phyloP scores from a whole-genome alignment of 2,888 invertebrate species.

The Podabrus alpinus region DNA sequence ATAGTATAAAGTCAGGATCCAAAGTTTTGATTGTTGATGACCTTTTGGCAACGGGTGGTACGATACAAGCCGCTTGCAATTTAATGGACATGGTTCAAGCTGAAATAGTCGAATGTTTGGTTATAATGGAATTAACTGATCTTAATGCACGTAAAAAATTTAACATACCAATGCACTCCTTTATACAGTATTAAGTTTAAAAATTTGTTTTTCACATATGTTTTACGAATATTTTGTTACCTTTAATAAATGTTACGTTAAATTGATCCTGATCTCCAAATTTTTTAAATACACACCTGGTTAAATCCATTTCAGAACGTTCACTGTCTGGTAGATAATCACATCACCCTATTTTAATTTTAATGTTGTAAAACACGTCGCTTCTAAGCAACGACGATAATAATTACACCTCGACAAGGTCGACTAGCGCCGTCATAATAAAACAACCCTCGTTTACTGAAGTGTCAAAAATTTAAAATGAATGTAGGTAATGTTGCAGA shows the following conservation, averaged over 20 bases:
- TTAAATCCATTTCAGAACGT: too few species aligned
- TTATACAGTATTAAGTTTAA: slow-evolving; percentile 60
- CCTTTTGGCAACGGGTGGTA: slow-evolving; percentile 93
- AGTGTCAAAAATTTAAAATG: slow-evolving; percentile 6
- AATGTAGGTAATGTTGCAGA: slow-evolving; percentile 3
- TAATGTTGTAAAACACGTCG: neutral
- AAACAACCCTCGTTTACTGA: neutral
- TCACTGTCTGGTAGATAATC: neutral
- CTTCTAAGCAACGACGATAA: neutral
- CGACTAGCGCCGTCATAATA: neutral
- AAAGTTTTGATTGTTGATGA: slow-evolving; percentile 91
- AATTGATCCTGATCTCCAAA: neutral
- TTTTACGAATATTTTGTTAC: neutral
- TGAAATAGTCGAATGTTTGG: slow-evolving; percentile 71
- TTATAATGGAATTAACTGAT: slow-evolving; percentile 76
- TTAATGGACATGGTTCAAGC: slow-evolving; percentile 69
- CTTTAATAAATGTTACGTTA: neutral
- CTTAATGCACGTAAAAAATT: slow-evolving; percentile 76
- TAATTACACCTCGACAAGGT: neutral
- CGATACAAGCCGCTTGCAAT: slow-evolving; percentile 72
- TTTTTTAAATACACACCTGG: neutral
- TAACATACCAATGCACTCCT: slow-evolving; percentile 68
- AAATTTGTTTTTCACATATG: neutral
- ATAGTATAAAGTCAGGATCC: slow-evolving; percentile 68
- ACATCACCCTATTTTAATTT: neutral